Conservation (phyloP, 2,113 vertebrate genomes). For the Cyrtonyx montezumae region DNA sequence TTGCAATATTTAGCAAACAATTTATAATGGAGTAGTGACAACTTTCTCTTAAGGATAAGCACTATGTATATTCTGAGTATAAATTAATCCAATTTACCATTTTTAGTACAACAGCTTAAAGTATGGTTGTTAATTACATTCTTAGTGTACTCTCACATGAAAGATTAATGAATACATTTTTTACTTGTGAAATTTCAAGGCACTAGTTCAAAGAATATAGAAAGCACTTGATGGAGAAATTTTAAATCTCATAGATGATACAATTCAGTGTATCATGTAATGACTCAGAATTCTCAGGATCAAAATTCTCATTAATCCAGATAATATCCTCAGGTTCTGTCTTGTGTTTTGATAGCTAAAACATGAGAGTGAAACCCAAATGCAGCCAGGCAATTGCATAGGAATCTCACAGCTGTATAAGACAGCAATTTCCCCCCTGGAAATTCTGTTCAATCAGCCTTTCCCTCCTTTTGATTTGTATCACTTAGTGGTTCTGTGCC, state of each 20-base stretch:
- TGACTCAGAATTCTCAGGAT: neutral
- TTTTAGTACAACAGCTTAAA: neutral
- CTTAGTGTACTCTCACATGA: neutral
- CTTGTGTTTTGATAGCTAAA: neutral
- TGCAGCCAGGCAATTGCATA: neutral
- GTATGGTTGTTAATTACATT: slow-evolving; percentile 29
- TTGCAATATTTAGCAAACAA: neutral
- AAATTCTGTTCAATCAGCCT: neutral
- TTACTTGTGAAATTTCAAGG: slow-evolving; percentile 9
- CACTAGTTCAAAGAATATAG: neutral
- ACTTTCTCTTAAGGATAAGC: neutral
- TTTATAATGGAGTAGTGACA: neutral
- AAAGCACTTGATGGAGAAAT: neutral
- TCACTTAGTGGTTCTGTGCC: neutral
- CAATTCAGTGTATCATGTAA: neutral
- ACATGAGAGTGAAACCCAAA: neutral
- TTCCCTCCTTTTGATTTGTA: neutral
- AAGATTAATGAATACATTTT: slow-evolving; percentile 2
- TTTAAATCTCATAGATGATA: neutral
- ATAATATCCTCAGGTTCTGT: neutral
- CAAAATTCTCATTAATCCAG: neutral
- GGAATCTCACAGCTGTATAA: neutral
- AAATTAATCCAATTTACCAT: slow-evolving; percentile 21
- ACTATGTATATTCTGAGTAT: neutral
- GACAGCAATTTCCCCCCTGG: neutral